Percentiles rank a stretch among this genome's conserved stretches.
Conservation (phyloP, 2,113 vertebrate genomes). For the Smithornis capensis region DNA sequence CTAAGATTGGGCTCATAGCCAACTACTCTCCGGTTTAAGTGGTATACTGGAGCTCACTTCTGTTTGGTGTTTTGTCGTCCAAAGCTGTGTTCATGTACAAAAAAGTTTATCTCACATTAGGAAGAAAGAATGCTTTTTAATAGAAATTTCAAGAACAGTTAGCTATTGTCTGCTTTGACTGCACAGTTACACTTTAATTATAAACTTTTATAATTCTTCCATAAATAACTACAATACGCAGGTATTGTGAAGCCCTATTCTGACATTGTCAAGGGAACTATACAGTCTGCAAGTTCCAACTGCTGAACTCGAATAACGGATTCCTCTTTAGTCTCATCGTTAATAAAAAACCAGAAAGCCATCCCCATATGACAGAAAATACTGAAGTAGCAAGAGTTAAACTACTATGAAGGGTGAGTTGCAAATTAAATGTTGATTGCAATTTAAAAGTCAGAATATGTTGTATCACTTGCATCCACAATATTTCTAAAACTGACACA, state of each 20-base stretch:
- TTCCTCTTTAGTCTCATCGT: background rate
- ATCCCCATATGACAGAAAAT: background rate
- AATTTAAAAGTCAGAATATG: constrained; percentile 20
- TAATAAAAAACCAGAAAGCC: background rate
- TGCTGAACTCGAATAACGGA: background rate
- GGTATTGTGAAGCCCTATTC: background rate
- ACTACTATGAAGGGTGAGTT: background rate
- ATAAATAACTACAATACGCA: background rate
- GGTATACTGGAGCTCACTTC: background rate
- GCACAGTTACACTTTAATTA: background rate
- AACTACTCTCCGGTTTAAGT: background rate
- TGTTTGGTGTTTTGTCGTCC: background rate
- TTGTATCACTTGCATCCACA: background rate
- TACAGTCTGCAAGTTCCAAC: background rate
- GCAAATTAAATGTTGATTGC: background rate
- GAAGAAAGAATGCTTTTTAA: background rate
- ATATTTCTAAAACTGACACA: background rate
- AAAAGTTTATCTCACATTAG: background rate
- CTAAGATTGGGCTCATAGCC: background rate
- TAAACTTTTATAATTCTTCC: background rate
- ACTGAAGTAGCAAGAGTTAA: background rate
- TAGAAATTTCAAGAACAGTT: background rate
- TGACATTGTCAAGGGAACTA: background rate
- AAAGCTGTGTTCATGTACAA: background rate
- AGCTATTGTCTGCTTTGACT: background rate